A percentile compares a stretch with the other conserved stretches of the same genome.
These are phyloP conservation scores for Melanotaenia parkinsoni DNA, from an alignment of 2,797 vertebrate species.

Conservation along the genomic window DNA sequence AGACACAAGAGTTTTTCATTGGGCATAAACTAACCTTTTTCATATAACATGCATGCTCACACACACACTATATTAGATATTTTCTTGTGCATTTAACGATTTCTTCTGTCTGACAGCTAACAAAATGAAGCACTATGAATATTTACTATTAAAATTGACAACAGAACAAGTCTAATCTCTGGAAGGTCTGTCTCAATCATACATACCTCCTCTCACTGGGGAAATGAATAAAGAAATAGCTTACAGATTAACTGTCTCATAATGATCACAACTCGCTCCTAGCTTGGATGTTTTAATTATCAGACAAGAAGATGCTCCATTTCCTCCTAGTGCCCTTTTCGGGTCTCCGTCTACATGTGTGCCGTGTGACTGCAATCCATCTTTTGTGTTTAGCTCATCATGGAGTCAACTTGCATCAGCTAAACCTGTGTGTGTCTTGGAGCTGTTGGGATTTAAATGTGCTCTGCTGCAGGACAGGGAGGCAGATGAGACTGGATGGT, in stretches of 20 bases:
- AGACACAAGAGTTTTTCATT: no score
- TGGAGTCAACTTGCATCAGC: constrained; percentile 64
- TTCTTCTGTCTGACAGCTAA: not conserved
- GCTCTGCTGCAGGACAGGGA: constrained; percentile 45
- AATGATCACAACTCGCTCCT: constrained; percentile 63
- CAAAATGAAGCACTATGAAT: not conserved
- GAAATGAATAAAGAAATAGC: constrained; percentile 62
- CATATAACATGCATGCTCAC: no score
- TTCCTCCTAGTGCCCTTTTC: constrained; percentile 58
- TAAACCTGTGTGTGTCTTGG: constrained; percentile 54
- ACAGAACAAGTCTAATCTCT: constrained; percentile 38
- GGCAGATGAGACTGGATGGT: constrained; percentile 37
- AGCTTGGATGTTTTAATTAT: constrained; percentile 71
- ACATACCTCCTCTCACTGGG: constrained; percentile 42
- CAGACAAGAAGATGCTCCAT: constrained; percentile 49
- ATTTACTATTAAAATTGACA: constrained; percentile 43
- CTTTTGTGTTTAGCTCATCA: constrained; percentile 50
- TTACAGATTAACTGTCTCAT: constrained; percentile 62
- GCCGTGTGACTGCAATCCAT: constrained; percentile 53
- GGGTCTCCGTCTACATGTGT: constrained; percentile 22
- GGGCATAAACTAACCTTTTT: no score
- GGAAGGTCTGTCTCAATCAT: constrained; percentile 32
- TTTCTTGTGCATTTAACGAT: not conserved
- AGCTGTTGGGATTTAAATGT: constrained; percentile 54
- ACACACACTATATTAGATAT: not conserved